These are phyloP conservation scores for Branchipolynoe longqiensis DNA, from an alignment of 2,888 invertebrate species.

Conservation along the genomic window DNA sequence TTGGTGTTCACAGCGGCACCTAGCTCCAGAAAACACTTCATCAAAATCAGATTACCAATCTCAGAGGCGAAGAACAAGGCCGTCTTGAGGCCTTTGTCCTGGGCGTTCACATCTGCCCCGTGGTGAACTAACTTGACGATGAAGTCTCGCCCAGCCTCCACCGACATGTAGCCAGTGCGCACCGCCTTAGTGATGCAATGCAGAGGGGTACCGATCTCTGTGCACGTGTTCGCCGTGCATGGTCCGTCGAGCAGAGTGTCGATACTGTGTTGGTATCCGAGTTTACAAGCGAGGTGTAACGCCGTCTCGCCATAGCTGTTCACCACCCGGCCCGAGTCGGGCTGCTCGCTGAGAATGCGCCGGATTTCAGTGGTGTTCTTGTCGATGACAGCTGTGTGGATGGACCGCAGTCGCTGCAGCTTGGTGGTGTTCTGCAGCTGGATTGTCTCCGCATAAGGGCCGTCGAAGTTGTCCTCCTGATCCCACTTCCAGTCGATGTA, in stretches of 20 bases:
- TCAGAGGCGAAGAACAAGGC: conserved; percentile 52
- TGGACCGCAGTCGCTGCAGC: conserved; percentile 13
- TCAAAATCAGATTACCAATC: background rate
- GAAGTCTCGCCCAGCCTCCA: conserved; percentile 3
- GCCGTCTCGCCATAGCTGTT: conserved; percentile 53
- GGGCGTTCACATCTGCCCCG: background rate
- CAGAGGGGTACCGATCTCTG: conserved; percentile 48
- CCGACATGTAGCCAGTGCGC: conserved; percentile 35
- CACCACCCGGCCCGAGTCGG: background rate
- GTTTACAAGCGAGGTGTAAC: conserved; percentile 52
- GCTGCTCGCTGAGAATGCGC: conserved; percentile 34
- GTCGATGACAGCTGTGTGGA: conserved; percentile 50
- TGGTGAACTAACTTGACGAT: conserved; percentile 13
- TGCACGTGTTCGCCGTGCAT: background rate
- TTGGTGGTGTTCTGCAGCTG: conserved; percentile 27
- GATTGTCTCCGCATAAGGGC: background rate
- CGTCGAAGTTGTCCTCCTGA: conserved; percentile 28
- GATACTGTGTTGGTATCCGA: conserved; percentile 44
- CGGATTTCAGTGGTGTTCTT: conserved; percentile 39
- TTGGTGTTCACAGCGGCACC: conserved; percentile 42
- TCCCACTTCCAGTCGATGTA: conserved; percentile 54
- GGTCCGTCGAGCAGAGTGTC: conserved; percentile 20
- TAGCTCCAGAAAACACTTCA: conserved; percentile 12
- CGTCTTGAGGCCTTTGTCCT: conserved; percentile 52
- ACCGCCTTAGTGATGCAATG: conserved; percentile 53